Evolutionary conservation across 1,140 invertebrate species (phyloP).

Genomic region (Limonius californicus): DNA sequence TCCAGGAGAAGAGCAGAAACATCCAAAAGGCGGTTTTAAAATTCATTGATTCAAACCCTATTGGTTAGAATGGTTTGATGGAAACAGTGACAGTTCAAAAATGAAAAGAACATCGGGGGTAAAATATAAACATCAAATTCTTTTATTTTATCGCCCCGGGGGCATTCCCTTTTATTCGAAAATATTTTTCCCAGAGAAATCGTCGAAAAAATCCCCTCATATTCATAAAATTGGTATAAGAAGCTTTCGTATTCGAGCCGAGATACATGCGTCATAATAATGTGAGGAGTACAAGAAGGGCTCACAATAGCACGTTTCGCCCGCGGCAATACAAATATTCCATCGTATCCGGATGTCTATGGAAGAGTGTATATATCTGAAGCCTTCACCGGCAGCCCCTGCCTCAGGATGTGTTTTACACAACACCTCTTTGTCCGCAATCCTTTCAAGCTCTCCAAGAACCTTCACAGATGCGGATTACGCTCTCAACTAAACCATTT

Average conservation of each 20-base stretch:
- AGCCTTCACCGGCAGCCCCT: background rate
- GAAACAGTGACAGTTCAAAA: too few relatives aligned
- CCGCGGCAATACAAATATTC: background rate
- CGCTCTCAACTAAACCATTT: background rate
- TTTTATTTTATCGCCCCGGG: background rate
- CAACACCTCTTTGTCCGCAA: slow-evolving; percentile 1
- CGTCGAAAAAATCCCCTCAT: background rate
- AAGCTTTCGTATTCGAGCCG: background rate
- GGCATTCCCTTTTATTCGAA: background rate
- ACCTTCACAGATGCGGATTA: background rate
- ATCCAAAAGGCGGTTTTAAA: too few relatives aligned
- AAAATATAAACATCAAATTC: background rate
- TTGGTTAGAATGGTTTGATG: too few relatives aligned
- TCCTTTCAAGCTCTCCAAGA: background rate
- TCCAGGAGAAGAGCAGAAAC: too few relatives aligned
- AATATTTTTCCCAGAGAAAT: background rate
- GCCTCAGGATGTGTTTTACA: background rate
- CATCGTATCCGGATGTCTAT: background rate
- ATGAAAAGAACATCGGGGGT: too few relatives aligned
- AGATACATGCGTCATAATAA: background rate
- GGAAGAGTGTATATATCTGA: background rate
- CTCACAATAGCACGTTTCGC: background rate
- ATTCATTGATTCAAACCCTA: too few relatives aligned
- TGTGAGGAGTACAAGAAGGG: background rate
- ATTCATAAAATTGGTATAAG: background rate